phyloP scores from a whole-genome alignment of 2,888 invertebrate species.

The Autographa pulchrina region DNA sequence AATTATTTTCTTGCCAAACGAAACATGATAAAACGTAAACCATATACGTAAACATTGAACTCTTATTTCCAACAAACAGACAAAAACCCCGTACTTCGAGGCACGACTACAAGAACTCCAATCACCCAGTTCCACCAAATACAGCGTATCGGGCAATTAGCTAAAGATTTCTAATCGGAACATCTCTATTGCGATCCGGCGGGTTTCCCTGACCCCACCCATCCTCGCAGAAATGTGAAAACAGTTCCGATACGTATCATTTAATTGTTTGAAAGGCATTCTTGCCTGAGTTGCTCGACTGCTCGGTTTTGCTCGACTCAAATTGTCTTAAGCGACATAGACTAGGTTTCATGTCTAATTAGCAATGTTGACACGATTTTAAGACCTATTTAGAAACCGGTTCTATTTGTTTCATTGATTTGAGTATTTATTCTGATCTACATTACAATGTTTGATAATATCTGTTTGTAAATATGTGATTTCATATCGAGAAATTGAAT shows the following conservation, averaged over 20 bases:
- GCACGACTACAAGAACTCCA: conserved; percentile 11
- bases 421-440: neutral
- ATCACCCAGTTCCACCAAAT: conserved; percentile 38
- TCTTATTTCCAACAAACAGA: neutral
- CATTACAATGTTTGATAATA: neutral
- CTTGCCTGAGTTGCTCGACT: conserved; percentile 51
- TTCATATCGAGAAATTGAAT: no score
- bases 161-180: conserved; percentile 52
- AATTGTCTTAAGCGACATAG: conserved; percentile 33
- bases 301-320: conserved; percentile 36
- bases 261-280: conserved; percentile 86
- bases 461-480: neutral
- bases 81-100: neutral
- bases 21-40: no score
- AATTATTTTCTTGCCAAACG: no score
- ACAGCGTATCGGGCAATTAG: conserved; percentile 46
- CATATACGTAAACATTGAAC: neutral
- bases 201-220: conserved; percentile 54
- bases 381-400: neutral
- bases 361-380: neutral
- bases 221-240: conserved; percentile 65
- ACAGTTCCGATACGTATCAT: conserved; percentile 67
- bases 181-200: conserved; percentile 39
- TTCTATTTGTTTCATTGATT: neutral
- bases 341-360: neutral